Evolutionary conservation across 2,113 vertebrate genomes (phyloP).

Genomic region (Isichthys henryi): DNA sequence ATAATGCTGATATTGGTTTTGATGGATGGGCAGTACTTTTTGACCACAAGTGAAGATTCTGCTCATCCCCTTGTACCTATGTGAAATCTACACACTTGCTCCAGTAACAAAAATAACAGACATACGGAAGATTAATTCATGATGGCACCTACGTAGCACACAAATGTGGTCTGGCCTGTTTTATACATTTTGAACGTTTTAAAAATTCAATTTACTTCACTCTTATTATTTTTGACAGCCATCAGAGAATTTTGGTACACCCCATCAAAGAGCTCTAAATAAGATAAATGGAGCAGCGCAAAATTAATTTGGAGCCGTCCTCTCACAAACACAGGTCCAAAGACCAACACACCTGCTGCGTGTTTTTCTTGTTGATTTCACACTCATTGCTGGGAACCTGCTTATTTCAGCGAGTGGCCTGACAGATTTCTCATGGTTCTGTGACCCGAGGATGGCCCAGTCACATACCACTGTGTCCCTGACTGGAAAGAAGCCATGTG

Average conservation of each 20-base stretch:
- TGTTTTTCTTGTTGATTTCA: background rate
- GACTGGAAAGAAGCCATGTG: background rate
- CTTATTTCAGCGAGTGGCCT: background rate
- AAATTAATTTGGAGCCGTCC: background rate
- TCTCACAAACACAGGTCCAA: background rate
- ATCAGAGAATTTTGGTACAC: background rate
- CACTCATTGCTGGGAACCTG: background rate
- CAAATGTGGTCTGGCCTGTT: background rate
- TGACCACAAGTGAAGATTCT: background rate
- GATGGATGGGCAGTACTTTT: background rate
- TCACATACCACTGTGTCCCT: background rate
- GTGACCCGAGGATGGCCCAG: background rate
- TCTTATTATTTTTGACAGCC: background rate
- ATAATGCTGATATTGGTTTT: background rate
- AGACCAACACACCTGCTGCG: background rate
- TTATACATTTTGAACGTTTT: background rate
- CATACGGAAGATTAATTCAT: background rate
- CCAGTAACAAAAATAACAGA: background rate
- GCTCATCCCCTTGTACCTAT: background rate
- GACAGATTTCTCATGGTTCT: background rate
- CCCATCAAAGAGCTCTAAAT: background rate
- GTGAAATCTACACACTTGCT: background rate
- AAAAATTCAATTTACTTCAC: background rate
- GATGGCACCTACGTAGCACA: background rate
- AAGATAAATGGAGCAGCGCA: background rate